These are phyloP conservation scores for Urechis unicinctus DNA, from an alignment of 2,888 invertebrate species.

Conservation along the genomic window DNA sequence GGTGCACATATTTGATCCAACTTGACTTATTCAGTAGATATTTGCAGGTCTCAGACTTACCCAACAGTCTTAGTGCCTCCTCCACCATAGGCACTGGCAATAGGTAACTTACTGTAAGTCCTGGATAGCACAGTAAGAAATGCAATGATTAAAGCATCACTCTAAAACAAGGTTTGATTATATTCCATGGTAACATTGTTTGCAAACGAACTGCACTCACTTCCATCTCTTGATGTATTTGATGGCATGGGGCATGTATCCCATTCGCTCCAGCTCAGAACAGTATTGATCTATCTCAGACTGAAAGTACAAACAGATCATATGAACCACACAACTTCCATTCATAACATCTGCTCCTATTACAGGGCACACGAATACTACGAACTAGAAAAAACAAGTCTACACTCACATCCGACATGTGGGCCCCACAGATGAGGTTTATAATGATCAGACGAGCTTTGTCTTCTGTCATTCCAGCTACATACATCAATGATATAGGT, in stretches of 20 bases:
- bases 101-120: slow-evolving; percentile 71
- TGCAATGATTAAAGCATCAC: background rate
- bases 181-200: background rate
- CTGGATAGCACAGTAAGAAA: slow-evolving; percentile 51
- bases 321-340: slow-evolving; percentile 4
- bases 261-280: slow-evolving; percentile 68
- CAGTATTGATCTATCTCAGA: slow-evolving; percentile 79
- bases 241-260: slow-evolving; percentile 79
- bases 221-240: slow-evolving; percentile 90
- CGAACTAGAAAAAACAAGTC: background rate
- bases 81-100: slow-evolving; percentile 65
- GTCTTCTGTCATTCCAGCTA: slow-evolving; percentile 79
- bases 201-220: slow-evolving; percentile 53
- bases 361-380: too few species aligned
- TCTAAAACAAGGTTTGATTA: background rate
- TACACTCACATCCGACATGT: slow-evolving; percentile 62
- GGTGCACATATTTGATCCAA: background rate
- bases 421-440: slow-evolving; percentile 72
- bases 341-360: too few species aligned
- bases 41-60: too few species aligned
- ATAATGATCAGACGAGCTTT: slow-evolving; percentile 90
- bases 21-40: background rate
- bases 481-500: too few species aligned
- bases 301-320: slow-evolving; percentile 36
- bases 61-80: slow-evolving; percentile 85